phyloP scores from a whole-genome alignment of 35 echinoderm and acorn worm species.

The Acanthaster planci region DNA sequence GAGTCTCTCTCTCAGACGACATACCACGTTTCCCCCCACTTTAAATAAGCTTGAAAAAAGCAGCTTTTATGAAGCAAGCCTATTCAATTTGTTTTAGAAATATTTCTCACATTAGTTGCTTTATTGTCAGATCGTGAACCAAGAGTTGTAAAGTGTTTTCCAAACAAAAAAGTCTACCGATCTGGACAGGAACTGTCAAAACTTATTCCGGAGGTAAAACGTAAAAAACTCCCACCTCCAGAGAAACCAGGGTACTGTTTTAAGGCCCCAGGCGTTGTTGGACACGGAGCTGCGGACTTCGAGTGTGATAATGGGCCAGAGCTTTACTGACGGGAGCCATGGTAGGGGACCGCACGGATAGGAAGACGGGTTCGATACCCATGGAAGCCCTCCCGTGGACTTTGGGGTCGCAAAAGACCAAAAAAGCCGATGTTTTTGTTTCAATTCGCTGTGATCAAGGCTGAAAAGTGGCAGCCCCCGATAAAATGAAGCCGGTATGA shows the following conservation, averaged over 20 bases:
- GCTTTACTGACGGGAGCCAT: too few species aligned
- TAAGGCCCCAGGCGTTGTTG: background rate
- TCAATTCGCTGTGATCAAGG: background rate
- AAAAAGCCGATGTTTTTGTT: constrained; percentile 26
- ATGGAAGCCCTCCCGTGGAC: background rate
- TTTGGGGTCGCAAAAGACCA: background rate
- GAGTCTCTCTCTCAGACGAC: too few species aligned
- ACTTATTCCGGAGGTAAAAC: background rate
- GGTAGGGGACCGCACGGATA: too few species aligned
- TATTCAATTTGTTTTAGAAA: too few species aligned
- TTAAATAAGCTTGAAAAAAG: too few species aligned
- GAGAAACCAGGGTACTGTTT: background rate
- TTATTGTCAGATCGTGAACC: too few species aligned
- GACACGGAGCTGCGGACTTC: too few species aligned
- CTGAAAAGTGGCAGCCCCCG: background rate
- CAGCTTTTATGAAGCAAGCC: too few species aligned
- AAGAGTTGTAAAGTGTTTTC: background rate
- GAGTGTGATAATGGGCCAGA: too few species aligned
- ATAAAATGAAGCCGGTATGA: background rate
- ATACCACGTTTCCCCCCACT: too few species aligned
- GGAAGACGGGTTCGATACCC: background rate
- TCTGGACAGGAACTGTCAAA: constrained; percentile 6
- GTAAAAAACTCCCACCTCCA: background rate
- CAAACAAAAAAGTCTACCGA: background rate
- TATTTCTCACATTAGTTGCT: too few species aligned